A percentile compares a stretch with the other conserved stretches of the same genome.
Evolutionary conservation across 2,113 vertebrate genomes (phyloP).

Genomic region (Piprites chloris): DNA sequence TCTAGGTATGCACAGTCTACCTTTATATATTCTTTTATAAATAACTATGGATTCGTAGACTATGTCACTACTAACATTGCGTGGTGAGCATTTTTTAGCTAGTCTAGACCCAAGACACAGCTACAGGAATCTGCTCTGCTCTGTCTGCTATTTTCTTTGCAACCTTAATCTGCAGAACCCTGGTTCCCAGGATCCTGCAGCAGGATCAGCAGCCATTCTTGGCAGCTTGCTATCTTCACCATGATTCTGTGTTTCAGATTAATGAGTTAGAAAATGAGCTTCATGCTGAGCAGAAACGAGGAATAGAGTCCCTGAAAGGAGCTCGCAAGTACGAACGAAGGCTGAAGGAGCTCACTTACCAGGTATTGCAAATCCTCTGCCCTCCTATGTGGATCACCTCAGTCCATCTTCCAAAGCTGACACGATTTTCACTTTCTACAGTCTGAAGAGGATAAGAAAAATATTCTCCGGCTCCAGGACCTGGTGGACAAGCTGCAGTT

Average conservation of each 20-base stretch:
- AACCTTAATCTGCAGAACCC: not conserved
- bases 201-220: not conserved
- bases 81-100: not conserved
- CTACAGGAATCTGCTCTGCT: not conserved
- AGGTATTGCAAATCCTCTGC: slow-evolving; percentile 63
- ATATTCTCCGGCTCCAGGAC: slow-evolving; percentile 76
- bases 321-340: slow-evolving; percentile 78
- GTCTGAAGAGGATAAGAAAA: slow-evolving; percentile 85
- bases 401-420: rapidly evolving
- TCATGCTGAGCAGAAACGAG: slow-evolving; percentile 77
- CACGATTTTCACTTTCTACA: slow-evolving; percentile 9
- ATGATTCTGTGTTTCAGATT: slow-evolving; percentile 68
- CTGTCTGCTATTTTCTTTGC: not conserved
- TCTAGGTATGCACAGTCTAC: not conserved
- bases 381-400: rapidly evolving
- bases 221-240: not conserved
- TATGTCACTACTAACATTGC: rapidly evolving
- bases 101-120: not conserved
- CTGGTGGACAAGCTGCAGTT: slow-evolving; percentile 85
- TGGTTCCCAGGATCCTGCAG: not conserved
- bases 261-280: slow-evolving; percentile 77
- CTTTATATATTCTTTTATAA: not conserved
- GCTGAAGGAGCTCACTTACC: slow-evolving; percentile 81
- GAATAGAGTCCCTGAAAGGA: slow-evolving; percentile 75
- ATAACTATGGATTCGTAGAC: not conserved